These are phyloP conservation scores for Heterotis niloticus DNA, from an alignment of 2,113 vertebrate genomes.

Conservation along the genomic window DNA sequence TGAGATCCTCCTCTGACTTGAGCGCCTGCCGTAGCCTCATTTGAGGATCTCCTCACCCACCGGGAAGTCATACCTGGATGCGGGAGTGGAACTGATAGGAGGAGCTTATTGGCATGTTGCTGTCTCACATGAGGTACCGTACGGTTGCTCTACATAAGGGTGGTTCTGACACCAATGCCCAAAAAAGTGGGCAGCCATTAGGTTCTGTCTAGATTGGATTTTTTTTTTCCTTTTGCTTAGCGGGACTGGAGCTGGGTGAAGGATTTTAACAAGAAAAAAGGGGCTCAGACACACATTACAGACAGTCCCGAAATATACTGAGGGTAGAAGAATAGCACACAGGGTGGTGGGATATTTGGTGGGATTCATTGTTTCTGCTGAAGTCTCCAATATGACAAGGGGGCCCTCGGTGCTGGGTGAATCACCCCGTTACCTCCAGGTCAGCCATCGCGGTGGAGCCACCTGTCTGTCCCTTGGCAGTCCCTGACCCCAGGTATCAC, in stretches of 20 bases:
- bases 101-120: constrained; percentile 4
- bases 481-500: constrained; percentile 44
- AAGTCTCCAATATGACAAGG: neutral
- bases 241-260: too few relatives aligned
- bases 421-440: too few relatives aligned
- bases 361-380: too few relatives aligned
- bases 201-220: too few relatives aligned
- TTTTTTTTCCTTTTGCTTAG: too few relatives aligned
- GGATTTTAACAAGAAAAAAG: too few relatives aligned
- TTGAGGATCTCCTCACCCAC: constrained; percentile 25
- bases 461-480: constrained; percentile 41
- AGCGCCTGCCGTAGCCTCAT: constrained; percentile 16
- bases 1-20: constrained; percentile 42
- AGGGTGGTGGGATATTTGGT: too few relatives aligned
- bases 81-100: constrained; percentile 16
- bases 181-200: too few relatives aligned
- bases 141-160: neutral
- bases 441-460: too few relatives aligned
- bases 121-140: neutral
- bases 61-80: neutral
- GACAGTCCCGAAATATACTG: neutral
- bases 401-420: neutral
- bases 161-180: too few relatives aligned
- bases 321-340: too few relatives aligned
- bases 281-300: neutral